Evolutionary conservation across 2,113 vertebrate species (phyloP), one percentile per base, ranked within the genome.

Genomic region (Thryonomys swinderianus): DNA sequence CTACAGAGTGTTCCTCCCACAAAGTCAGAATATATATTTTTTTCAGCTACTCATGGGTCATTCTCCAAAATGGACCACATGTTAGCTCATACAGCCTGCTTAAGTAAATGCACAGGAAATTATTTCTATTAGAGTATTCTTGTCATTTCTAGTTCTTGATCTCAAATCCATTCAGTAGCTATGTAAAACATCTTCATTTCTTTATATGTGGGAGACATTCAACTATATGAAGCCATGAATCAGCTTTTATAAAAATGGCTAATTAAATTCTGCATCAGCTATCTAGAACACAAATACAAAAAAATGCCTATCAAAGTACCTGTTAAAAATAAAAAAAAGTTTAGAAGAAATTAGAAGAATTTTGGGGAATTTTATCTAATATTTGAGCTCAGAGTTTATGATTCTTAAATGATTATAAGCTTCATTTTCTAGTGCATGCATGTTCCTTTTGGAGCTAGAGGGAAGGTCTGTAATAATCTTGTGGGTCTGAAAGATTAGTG

Each of bases 341-440:
- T 90, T 81, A 88, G 51, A 85, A 96, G 55, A 57, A 87, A 93
- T 51, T 25, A 79, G 21, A 71, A 23, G 7, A 23, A 69, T 48
- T 90, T 95, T 32, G 10, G 20, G 18, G 10, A 11, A 34, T 40
- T 88, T 51, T 42, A 80, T 59, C 30, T 62, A 40, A 3, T 88
- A 30, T 80, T 79, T 80, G 59, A 88, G 16, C 13, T 91, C 9
- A 48, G 40, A 76, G 3, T 27, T 48, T 74, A 69, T 1, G 30
- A 59, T 89, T 80, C 51, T 8, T 76, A 37, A 64, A 6, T 85
- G 7, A 71, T 51, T n/a, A 1, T 62, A 85, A 81, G 16, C 25
- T 73, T 16, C 13, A 34, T 85, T 91, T 93, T 12, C 69, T 45
- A 91, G 37, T 73, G 37, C 12, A 71, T 89, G 5, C 18, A 40